Conservation (phyloP, 2,113 vertebrate genomes). For the Archocentrus centrarchus region DNA sequence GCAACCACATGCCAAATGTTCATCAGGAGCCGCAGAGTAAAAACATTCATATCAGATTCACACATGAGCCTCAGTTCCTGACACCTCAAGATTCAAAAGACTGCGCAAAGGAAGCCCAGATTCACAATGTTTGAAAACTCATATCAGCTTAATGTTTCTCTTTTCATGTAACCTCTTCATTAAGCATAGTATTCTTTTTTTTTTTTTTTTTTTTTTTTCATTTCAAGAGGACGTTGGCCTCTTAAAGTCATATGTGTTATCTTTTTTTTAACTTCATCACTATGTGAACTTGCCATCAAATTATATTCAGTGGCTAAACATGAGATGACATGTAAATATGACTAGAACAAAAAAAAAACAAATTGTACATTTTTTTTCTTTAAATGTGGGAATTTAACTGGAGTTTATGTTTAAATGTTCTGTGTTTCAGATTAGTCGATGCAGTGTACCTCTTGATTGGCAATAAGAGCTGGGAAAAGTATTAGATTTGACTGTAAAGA, state of each 20-base stretch:
- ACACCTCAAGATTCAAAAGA: not conserved
- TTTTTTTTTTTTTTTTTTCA: not conserved
- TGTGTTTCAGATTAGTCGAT: not conserved
- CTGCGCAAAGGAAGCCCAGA: not conserved
- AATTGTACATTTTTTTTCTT: not conserved
- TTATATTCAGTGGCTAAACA: not conserved
- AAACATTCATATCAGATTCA: conserved; percentile 23
- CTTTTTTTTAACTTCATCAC: not conserved
- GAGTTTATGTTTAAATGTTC: not conserved
- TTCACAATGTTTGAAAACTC: not conserved
- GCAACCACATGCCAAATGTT: conserved; percentile 33
- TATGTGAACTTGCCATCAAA: not conserved
- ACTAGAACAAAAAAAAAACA: not conserved
- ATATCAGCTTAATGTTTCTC: not conserved
- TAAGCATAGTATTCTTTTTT: not conserved
- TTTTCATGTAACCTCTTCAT: not conserved
- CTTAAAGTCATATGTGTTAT: not conserved
- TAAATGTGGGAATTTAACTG: not conserved
- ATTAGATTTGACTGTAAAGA: not conserved
- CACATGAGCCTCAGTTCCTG: conserved; percentile 13
- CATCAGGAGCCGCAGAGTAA: conserved; percentile 8
- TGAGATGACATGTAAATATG: not conserved
- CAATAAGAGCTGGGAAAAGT: not conserved
- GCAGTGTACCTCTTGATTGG: not conserved
- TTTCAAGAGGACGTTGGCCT: not conserved